A percentile compares a stretch with the other conserved stretches of the same genome.
phyloP scores from a whole-genome alignment of 92 coral and sea anemone genomes.

The Epizoanthus rinbou region DNA sequence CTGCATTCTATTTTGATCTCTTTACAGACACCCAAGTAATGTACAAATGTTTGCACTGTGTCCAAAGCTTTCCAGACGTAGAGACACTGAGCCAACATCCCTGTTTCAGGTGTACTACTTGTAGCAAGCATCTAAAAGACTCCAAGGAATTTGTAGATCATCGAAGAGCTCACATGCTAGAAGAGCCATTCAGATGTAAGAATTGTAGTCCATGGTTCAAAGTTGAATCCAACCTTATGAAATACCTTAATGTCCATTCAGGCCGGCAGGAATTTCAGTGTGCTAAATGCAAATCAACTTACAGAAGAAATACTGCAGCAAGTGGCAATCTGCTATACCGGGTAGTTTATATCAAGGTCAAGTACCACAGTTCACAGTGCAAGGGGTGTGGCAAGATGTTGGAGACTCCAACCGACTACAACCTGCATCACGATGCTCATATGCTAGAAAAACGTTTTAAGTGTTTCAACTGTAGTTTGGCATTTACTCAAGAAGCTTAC shows the following conservation, averaged over 20 bases:
- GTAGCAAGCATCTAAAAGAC: constrained; percentile 2
- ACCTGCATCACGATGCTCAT: constrained; percentile 1
- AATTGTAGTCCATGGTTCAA: constrained; percentile 25
- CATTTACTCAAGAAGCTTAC: constrained; percentile 12
- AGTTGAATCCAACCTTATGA: neutral
- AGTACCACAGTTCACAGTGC: neutral
- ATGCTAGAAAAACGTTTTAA: constrained; percentile 16
- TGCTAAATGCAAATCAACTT: constrained; percentile 10
- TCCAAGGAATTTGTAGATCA: constrained; percentile 14
- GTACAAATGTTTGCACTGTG: constrained; percentile 8
- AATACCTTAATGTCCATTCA: constrained; percentile 1
- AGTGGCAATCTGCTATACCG: neutral
- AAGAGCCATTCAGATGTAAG: neutral
- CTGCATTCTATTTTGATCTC: too few species aligned
- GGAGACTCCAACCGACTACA: constrained; percentile 6
- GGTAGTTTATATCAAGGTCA: neutral
- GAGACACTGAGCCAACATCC: constrained; percentile 4
- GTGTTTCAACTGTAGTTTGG: constrained; percentile 10
- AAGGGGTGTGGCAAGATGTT: neutral
- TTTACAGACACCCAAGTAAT: neutral
- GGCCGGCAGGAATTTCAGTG: constrained; percentile 11
- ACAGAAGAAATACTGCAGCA: neutral
- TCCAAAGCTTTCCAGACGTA: neutral
- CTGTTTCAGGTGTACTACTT: constrained; percentile 14
- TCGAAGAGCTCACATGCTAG: constrained; percentile 27